These are phyloP conservation scores for Eira barbara DNA, from an alignment of 2,113 vertebrate species.

Conservation along the genomic window DNA sequence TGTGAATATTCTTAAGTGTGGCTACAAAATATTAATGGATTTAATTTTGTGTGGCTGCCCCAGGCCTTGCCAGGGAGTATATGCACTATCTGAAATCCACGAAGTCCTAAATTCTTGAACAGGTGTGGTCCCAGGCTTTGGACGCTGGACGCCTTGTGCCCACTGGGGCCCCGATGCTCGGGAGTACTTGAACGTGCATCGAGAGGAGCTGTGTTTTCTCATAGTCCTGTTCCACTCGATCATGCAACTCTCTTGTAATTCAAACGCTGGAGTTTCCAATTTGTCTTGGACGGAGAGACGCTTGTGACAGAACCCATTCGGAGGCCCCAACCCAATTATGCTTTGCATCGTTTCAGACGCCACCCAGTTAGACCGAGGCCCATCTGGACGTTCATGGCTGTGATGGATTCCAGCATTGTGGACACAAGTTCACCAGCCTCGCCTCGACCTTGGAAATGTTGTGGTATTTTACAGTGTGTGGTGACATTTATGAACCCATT, in stretches of 20 bases:
- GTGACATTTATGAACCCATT: conserved; percentile 75
- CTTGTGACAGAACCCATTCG: neutral
- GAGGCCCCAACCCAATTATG: neutral
- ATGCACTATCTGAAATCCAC: neutral
- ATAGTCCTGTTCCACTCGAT: neutral
- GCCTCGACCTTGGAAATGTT: conserved; percentile 53
- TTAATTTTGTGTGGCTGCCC: neutral
- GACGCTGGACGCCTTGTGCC: neutral
- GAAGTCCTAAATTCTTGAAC: neutral
- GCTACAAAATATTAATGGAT: neutral
- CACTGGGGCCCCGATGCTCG: fast-evolving
- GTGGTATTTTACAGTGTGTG: conserved; percentile 72
- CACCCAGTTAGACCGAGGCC: neutral
- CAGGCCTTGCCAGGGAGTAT: neutral
- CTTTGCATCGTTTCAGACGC: neutral
- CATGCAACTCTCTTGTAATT: neutral
- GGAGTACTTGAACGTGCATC: neutral
- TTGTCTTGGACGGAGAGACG: neutral
- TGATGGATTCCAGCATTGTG: neutral
- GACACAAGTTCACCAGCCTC: conserved; percentile 37
- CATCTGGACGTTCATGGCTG: neutral
- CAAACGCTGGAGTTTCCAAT: neutral
- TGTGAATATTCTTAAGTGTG: neutral
- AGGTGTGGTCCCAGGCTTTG: neutral
- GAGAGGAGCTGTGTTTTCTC: neutral